Percentiles rank a stretch among this genome's conserved stretches.
Conservation (phyloP, 1,140 invertebrate species). For the Parasteatoda tepidariorum region DNA sequence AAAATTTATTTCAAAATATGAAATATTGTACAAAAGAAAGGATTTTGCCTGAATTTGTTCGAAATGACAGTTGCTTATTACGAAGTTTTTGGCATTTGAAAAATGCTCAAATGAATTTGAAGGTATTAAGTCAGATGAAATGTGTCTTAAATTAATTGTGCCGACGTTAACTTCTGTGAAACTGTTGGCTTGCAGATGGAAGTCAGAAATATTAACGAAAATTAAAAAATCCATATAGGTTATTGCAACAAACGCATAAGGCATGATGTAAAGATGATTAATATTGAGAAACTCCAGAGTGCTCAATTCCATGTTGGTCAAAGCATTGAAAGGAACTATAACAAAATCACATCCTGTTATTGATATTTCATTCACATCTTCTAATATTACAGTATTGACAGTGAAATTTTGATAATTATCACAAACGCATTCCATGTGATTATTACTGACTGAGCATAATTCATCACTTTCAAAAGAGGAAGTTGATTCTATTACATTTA, state of each 20-base stretch:
- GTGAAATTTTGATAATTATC: conserved; percentile 6
- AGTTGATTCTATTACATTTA: no score
- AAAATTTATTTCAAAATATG: no score
- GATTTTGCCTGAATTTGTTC: no score
- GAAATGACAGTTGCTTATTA: neutral
- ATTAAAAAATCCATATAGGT: neutral
- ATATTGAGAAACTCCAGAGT: neutral
- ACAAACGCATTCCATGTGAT: conserved; percentile 22
- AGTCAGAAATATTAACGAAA: conserved; percentile 3
- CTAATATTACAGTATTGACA: neutral
- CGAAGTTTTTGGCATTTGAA: neutral
- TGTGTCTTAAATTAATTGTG: neutral
- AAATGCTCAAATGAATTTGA: neutral
- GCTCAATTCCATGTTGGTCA: neutral
- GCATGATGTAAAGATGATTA: neutral
- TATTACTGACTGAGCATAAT: no score
- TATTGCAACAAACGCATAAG: neutral
- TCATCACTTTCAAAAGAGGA: no score
- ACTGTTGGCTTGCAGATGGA: neutral
- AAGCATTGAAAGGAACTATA: neutral
- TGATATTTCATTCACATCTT: neutral
- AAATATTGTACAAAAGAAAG: no score
- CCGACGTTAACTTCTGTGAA: conserved; percentile 2
- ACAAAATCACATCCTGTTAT: conserved; percentile 5
- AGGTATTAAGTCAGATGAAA: neutral